Conservation (phyloP, 2,113 vertebrate genomes). For the Corapipo altera region DNA sequence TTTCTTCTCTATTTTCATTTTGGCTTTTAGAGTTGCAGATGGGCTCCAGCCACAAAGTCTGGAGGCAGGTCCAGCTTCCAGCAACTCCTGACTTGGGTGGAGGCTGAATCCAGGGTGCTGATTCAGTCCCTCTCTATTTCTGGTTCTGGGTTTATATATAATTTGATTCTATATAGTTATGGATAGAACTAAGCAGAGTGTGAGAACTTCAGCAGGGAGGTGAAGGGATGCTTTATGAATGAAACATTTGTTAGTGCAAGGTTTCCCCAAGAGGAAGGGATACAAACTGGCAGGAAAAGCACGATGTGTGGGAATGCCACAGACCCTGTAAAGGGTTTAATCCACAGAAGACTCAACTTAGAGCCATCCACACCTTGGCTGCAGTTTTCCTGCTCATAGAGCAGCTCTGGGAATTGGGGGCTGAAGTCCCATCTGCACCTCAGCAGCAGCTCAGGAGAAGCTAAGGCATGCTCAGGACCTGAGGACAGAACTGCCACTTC, state of each 20-base stretch:
- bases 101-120: not conserved
- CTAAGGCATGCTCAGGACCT: accelerated
- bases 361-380: not conserved
- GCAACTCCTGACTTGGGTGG: not conserved
- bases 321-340: not conserved
- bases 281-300: not conserved
- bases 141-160: not conserved
- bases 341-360: not conserved
- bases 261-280: not conserved
- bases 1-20: conserved; percentile 31
- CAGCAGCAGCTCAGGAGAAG: not conserved
- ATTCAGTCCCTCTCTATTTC: conserved; percentile 6
- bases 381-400: not conserved
- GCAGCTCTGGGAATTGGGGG: not conserved
- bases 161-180: not conserved
- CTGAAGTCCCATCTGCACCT: not conserved
- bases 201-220: not conserved
- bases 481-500: not conserved
- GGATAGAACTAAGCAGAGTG: not conserved
- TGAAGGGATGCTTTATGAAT: not conserved
- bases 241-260: not conserved
- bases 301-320: accelerated
- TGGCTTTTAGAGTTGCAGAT: conserved; percentile 25
- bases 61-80: not conserved
- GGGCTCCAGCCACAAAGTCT: conserved; percentile 6